Conservation (phyloP, 2,113 vertebrate genomes). For the Thunnus thynnus region DNA sequence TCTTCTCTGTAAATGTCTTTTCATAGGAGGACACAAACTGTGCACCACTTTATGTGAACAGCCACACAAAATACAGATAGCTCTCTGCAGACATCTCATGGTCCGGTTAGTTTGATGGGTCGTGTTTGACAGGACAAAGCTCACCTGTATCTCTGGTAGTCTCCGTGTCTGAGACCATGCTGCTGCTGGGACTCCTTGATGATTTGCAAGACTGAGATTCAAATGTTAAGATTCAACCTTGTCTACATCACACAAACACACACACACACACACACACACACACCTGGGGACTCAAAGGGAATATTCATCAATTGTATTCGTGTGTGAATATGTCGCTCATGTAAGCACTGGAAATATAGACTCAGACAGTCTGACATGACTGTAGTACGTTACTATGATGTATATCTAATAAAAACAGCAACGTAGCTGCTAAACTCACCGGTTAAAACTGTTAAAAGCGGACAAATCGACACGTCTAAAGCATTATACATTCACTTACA, state of each 20-base stretch:
- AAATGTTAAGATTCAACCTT: slow-evolving; percentile 80
- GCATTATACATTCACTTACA: neutral
- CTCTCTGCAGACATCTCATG: neutral
- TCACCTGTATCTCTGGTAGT: slow-evolving; percentile 99
- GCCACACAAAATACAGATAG: neutral
- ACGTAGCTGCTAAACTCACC: neutral
- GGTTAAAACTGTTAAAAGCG: neutral
- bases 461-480: neutral
- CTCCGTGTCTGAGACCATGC: slow-evolving; percentile 96
- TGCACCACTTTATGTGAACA: neutral
- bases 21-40: neutral
- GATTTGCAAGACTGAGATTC: slow-evolving; percentile 91
- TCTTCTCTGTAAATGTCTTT: no score
- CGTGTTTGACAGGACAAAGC: slow-evolving; percentile 9
- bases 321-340: neutral
- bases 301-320: neutral
- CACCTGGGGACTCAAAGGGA: no score
- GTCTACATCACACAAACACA: neutral
- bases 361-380: no score
- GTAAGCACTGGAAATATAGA: neutral
- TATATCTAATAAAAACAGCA: neutral
- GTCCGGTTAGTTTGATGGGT: no score
- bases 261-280: neutral
- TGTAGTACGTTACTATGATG: no score
- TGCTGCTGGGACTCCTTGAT: slow-evolving; percentile 99